Conservation (phyloP, 2,797 vertebrate species). For the Poeciliopsis turneri region DNA sequence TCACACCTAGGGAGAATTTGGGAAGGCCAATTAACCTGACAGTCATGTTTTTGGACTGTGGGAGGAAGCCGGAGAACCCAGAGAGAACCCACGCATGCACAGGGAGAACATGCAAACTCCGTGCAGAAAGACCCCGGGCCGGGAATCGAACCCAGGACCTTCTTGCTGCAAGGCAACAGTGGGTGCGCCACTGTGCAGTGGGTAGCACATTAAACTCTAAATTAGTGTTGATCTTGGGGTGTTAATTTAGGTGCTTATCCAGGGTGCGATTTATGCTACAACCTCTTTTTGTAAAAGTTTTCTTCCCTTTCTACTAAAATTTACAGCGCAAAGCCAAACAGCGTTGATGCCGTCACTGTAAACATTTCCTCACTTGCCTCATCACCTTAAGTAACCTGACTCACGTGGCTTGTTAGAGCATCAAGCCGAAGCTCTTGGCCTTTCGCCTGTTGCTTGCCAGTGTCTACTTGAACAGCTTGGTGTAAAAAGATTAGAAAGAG, state of each 20-base stretch:
- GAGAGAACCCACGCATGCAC: too few relatives aligned
- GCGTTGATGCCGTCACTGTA: background rate
- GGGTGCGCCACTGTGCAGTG: too few relatives aligned
- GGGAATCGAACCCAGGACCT: too few relatives aligned
- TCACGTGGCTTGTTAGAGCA: constrained; percentile 5
- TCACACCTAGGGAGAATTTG: too few relatives aligned
- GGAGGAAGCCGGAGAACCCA: too few relatives aligned
- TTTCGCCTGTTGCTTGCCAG: background rate
- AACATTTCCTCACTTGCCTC: background rate
- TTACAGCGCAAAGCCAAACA: background rate
- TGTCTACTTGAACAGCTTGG: constrained; percentile 28
- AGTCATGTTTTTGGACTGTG: too few relatives aligned
- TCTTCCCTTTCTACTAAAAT: background rate
- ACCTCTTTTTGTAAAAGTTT: background rate
- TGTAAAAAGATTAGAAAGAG: background rate
- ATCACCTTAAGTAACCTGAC: constrained; percentile 1
- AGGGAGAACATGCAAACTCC: too few relatives aligned
- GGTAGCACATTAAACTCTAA: background rate
- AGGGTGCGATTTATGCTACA: background rate
- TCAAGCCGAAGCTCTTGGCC: constrained; percentile 20
- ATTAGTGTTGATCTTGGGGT: background rate
- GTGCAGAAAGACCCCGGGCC: too few relatives aligned
- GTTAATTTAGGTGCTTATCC: background rate
- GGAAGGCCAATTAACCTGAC: too few relatives aligned
- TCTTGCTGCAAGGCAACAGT: too few relatives aligned